Conservation (phyloP, 35 echinoderm and acorn worm species). For the Strongylocentrotus purpuratus region DNA sequence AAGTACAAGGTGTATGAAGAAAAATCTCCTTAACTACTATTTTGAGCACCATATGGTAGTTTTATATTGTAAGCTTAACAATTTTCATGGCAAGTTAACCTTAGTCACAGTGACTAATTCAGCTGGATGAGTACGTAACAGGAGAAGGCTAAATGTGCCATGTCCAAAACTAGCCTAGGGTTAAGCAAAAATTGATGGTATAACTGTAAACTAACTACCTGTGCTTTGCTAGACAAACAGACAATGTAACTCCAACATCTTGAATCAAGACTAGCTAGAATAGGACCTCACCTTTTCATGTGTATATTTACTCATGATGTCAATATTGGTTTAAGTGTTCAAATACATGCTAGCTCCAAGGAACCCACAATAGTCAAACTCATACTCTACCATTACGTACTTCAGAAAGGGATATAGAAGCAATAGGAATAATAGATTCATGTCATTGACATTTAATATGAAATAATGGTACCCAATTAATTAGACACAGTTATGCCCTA, state of each 20-base stretch:
- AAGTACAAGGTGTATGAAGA: not conserved
- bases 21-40: not conserved
- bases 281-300: not conserved
- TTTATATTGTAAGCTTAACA: not conserved
- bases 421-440: not conserved
- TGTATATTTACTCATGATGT: slow-evolving; percentile 3
- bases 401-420: not conserved
- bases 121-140: not conserved
- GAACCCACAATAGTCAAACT: not conserved
- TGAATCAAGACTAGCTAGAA: not conserved
- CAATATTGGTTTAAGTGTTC: not conserved
- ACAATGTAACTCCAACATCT: not conserved
- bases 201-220: not conserved
- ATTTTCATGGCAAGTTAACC: not conserved
- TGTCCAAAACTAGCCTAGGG: not conserved
- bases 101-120: not conserved
- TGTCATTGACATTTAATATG: not conserved
- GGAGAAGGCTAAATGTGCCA: not conserved
- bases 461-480: not conserved
- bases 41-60: not conserved
- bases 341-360: not conserved
- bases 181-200: not conserved
- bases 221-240: not conserved
- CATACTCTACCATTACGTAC: not conserved
- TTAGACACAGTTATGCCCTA: not conserved